Base-by-base conservation (phyloP, 35 echinoderm and acorn worm genomes). In the Amphiura filiformis region DNA sequence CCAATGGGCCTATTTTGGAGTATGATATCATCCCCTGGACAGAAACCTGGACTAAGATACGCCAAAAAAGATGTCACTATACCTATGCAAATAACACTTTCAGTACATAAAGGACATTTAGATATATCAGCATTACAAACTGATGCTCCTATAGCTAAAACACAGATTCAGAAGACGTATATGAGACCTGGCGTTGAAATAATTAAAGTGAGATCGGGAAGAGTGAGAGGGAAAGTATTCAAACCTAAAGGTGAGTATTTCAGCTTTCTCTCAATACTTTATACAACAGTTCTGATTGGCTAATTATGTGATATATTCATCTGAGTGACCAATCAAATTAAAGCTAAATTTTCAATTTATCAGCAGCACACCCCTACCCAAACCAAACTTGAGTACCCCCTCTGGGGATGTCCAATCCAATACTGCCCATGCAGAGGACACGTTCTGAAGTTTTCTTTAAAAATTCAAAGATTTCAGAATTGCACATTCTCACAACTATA, bases 1-100 rank as follows among this genome's bases (percentile, higher is more conserved):
- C 80, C 88, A 32, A 89, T 89, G 88, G 88, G 88, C 13, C 61
- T 89, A 32, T 89, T 89, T 80, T 82, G 78, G 57, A 81, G 79
- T 39, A 89, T 89, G 88, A 12, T 38, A 14, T 80, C 32, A 14
- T 82, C 80, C 35, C 88, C 79, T 33, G 80, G 88, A 18, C 56
- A 82, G 61, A 34, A 37, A 31, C 11, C 34, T 0, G 88, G 88
- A 18, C 17, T 31, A 37, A 40, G 88, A 32, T 83, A 83, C 23
- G 15, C 32, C 47, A 75, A 75, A 18, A 64, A 28, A 65, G 80
- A 89, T 75, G 80, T 82, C 1, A 83, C 56, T 18, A 82, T 36
- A 61, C 88, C 88, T 17, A 37, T 76, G 32, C 5, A 40, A 17
- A 33, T 89, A 26, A 3, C 82, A 13, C 32, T 89, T 18, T 40